Evolutionary conservation across 2,888 invertebrate genomes (phyloP), one percentile per base, ranked within the genome.

Genomic region (Watsonalla binaria): DNA sequence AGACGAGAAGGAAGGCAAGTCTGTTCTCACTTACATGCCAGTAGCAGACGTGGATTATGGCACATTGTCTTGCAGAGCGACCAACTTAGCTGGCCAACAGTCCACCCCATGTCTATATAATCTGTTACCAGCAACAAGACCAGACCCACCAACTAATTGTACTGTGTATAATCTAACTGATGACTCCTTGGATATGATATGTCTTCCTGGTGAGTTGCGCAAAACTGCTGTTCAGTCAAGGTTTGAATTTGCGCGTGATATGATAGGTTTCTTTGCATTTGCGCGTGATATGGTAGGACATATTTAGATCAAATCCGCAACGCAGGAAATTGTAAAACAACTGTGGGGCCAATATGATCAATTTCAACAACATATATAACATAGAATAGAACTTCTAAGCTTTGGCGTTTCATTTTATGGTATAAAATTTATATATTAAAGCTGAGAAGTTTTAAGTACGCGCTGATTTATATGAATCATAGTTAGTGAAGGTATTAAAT

Each of bases 31-130:
- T 13, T 97, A 96, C 82, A 94, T 94, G 6, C 97, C 97, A 6
- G 93, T 95, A 24, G 93, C 93, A 4, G 95, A 95, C 74, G 91
- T 94, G 66, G 96, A 96, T 80, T 96, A 96, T 73, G 96, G 96
- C n/a, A 94, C 94, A 6, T 90, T 95, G 46, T 92, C 94, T 63
- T 96, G 96, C 80, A 94, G 94, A 83, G 96, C 95, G 0, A 93
- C 92, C 54, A 96, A 96, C 80, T 80, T 92, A 6, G 94, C 95
- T 0, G 96, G 96, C 2, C 92, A 93, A 58, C 96, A 96, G 79
- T 82, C 88, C 51, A 92, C 93, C 57, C 95, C 96, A 8, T 96
- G 96, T 83, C 91, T 95, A 48, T 95, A 94, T 84, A 94, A 94
- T 56, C 91, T 96, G 58, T 92, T 95, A 65, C 94, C 95, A 0